These are phyloP conservation scores for Hafferia zeledoni DNA, from an alignment of 2,797 vertebrate genomes.

Conservation along the genomic window DNA sequence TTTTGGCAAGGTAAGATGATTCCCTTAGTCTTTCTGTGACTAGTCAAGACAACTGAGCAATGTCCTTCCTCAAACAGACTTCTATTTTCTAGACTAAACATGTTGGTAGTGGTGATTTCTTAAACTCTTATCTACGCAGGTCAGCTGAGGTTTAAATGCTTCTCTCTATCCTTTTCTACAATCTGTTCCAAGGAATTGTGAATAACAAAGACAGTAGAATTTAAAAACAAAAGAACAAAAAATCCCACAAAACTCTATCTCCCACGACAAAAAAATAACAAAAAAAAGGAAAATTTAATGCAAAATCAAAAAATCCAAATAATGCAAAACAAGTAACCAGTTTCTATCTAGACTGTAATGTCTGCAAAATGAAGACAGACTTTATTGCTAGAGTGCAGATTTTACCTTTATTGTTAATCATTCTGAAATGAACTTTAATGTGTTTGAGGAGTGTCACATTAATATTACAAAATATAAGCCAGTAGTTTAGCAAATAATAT, in stretches of 20 bases:
- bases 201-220: background rate
- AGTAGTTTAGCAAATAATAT: background rate
- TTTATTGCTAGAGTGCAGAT: background rate
- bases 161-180: background rate
- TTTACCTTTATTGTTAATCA: background rate
- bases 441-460: background rate
- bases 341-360: background rate
- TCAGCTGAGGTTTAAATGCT: background rate
- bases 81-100: background rate
- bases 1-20: background rate
- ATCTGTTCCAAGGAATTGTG: background rate
- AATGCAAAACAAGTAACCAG: background rate
- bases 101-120: background rate
- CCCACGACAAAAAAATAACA: background rate
- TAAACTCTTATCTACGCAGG: background rate
- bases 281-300: background rate
- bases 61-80: background rate
- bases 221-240: background rate
- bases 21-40: background rate
- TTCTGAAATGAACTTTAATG: constrained; percentile 1
- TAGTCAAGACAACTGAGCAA: background rate
- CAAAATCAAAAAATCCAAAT: background rate
- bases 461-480: background rate
- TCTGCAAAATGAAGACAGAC: background rate
- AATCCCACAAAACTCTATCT: background rate